Percentiles rank a stretch among this genome's conserved stretches.
Evolutionary conservation across 2,888 invertebrate genomes (phyloP).

Genomic region (Auanema freiburgensis): DNA sequence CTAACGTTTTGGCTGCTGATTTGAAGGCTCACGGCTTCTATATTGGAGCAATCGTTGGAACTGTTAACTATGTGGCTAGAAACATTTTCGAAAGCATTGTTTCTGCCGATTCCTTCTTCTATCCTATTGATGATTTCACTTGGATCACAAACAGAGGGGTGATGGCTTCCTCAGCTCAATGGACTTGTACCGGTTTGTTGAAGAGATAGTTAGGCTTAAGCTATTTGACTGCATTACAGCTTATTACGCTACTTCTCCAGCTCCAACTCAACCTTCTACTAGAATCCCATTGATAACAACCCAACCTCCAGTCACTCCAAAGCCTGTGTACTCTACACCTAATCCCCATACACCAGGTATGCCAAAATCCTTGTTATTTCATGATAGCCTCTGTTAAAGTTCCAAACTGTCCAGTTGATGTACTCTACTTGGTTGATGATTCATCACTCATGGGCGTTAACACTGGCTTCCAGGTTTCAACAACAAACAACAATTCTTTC

Average conservation of each 20-base stretch:
- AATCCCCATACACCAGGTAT: neutral
- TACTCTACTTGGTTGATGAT: conserved; percentile 18
- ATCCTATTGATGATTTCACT: neutral
- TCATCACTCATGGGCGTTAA: conserved; percentile 9
- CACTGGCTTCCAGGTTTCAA: neutral
- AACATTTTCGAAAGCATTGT: conserved; percentile 11
- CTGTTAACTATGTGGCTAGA: neutral
- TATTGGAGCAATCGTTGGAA: conserved; percentile 15
- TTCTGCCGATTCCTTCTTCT: neutral
- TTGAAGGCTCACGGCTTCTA: conserved; percentile 9
- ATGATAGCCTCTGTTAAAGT: neutral
- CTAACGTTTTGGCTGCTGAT: neutral
- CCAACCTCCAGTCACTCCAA: conserved; percentile 8
- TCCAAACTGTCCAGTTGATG: conserved; percentile 14
- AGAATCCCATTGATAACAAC: conserved; percentile 4
- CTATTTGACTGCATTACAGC: conserved; percentile 13
- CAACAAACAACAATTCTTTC: neutral
- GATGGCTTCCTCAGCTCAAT: conserved; percentile 7
- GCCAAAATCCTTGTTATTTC: too few relatives aligned
- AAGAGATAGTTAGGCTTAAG: too few relatives aligned
- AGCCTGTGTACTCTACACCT: neutral
- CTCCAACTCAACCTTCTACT: conserved; percentile 1
- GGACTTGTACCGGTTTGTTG: conserved; percentile 14
- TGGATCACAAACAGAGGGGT: conserved; percentile 1
- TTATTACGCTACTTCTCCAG: conserved; percentile 7